Evolutionary conservation across 1,140 invertebrate species (phyloP).

Genomic region (Cryptotermes secundus): DNA sequence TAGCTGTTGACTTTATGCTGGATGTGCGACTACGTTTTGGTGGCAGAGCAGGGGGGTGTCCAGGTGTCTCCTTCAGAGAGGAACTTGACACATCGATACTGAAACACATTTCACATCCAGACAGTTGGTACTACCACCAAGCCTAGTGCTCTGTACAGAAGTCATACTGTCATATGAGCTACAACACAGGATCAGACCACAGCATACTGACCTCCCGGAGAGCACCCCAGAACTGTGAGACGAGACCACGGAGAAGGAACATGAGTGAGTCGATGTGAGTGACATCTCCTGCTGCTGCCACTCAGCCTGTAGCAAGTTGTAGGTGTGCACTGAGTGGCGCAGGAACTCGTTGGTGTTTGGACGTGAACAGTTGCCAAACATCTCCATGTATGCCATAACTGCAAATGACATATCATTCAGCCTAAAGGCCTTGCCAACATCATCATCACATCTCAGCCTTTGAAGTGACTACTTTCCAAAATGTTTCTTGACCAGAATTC

Average conservation of each 20-base stretch:
- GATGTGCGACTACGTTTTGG: conserved; percentile 51
- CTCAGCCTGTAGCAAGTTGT: conserved; percentile 66
- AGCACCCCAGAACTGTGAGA: conserved; percentile 29
- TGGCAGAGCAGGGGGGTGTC: conserved; percentile 37
- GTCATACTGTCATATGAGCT: too few relatives aligned
- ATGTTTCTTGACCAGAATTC: too few relatives aligned
- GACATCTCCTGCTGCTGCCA: conserved; percentile 65
- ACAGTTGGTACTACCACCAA: too few relatives aligned
- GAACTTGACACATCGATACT: conserved; percentile 24
- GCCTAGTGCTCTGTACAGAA: too few relatives aligned
- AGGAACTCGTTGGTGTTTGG: conserved; percentile 70
- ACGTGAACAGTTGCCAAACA: conserved; percentile 80
- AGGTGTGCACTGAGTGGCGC: conserved; percentile 79
- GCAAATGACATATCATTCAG: conserved; percentile 44
- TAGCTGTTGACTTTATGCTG: conserved; percentile 56
- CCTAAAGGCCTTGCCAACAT: too few relatives aligned
- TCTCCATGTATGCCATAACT: conserved; percentile 97
- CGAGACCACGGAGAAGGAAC: conserved; percentile 48
- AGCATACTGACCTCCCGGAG: neutral
- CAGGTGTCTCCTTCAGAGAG: conserved; percentile 23
- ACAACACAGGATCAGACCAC: neutral
- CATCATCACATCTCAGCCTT: too few relatives aligned
- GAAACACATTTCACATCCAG: neutral
- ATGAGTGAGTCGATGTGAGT: conserved; percentile 58
- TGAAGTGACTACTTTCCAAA: too few relatives aligned